Evolutionary conservation across 2,113 vertebrate species (phyloP).

Genomic region (Phyllostomus hastatus): DNA sequence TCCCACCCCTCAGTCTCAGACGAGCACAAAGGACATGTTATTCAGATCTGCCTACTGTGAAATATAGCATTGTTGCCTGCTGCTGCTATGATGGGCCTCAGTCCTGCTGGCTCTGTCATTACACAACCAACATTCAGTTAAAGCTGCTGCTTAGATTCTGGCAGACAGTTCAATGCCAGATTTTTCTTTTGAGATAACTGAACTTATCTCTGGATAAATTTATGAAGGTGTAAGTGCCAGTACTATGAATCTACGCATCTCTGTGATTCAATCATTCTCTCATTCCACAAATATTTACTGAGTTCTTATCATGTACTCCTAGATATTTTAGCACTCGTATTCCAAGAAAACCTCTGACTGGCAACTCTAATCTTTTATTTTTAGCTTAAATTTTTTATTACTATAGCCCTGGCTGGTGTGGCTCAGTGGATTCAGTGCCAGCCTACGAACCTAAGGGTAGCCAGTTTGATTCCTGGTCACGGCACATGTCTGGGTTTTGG

Average conservation of each 20-base stretch:
- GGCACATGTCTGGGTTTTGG: no score
- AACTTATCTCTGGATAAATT: constrained; percentile 23
- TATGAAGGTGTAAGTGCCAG: neutral
- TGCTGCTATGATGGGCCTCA: neutral
- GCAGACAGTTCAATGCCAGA: neutral
- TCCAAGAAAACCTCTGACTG: neutral
- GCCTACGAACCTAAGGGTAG: no score
- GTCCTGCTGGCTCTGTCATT: constrained; percentile 24
- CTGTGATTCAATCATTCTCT: neutral
- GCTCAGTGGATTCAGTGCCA: no score
- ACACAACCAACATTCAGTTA: neutral
- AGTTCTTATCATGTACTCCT: neutral
- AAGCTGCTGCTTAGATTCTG: constrained; percentile 15
- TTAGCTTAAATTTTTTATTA: neutral
- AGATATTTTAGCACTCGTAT: neutral
- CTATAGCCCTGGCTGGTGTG: neutral
- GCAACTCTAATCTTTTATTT: constrained; percentile 9
- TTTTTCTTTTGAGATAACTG: neutral
- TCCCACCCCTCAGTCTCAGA: constrained; percentile 28
- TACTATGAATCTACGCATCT: neutral
- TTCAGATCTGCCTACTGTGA: constrained; percentile 48
- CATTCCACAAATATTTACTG: constrained; percentile 4
- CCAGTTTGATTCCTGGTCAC: no score
- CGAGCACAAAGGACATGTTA: constrained; percentile 67
- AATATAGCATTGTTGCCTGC: constrained; percentile 37